Evolutionary conservation across 2,113 vertebrate genomes (phyloP).

Genomic region (Struthio camelus): DNA sequence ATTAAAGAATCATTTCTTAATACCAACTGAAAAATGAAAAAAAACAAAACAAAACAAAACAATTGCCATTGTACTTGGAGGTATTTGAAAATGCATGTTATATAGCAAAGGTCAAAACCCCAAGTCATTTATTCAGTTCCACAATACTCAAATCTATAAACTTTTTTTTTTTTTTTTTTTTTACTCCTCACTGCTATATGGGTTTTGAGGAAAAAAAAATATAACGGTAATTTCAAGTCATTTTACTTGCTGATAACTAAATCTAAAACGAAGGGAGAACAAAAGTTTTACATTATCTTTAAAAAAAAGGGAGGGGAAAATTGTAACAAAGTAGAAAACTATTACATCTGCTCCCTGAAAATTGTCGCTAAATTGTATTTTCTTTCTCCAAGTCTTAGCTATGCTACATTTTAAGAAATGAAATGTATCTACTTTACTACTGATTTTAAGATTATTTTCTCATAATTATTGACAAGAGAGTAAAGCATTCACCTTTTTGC

Average conservation of each 20-base stretch:
- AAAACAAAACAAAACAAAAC: too few relatives aligned
- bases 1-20: background rate
- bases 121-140: background rate
- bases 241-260: background rate
- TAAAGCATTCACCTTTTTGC: constrained; percentile 90
- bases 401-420: background rate
- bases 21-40: background rate
- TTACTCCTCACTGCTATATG: background rate
- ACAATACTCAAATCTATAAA: background rate
- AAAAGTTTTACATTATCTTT: background rate
- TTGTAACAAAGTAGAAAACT: background rate
- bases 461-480: constrained; percentile 1
- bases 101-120: background rate
- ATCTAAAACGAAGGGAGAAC: background rate
- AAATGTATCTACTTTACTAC: background rate
- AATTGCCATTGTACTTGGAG: background rate
- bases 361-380: background rate
- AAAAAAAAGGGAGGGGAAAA: background rate
- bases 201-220: background rate
- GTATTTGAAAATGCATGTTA: background rate
- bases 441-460: background rate
- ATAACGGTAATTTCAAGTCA: background rate
- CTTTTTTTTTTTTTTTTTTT: background rate
- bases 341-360: background rate
- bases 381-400: background rate